phyloP scores from a whole-genome alignment of 2,113 vertebrate genomes.

The Balaenoptera acutorostrata region DNA sequence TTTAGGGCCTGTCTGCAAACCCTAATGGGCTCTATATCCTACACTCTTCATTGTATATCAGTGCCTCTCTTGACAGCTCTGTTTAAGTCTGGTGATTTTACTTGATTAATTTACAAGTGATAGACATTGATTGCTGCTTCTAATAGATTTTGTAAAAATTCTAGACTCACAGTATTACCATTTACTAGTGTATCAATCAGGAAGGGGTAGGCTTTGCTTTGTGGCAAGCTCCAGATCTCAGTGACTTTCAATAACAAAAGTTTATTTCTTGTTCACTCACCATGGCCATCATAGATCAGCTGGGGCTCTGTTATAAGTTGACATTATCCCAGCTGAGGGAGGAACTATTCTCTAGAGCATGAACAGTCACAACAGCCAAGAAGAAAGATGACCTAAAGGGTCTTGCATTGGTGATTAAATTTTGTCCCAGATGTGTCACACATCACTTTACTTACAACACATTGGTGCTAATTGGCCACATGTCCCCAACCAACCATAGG shows the following conservation, averaged over 20 bases:
- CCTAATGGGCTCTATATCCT: background rate
- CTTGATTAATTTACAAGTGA: background rate
- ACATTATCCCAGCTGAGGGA: background rate
- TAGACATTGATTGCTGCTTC: background rate
- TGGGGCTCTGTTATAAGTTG: background rate
- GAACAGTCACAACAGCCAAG: background rate
- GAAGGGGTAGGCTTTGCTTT: background rate
- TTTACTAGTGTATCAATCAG: background rate
- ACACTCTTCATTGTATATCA: background rate
- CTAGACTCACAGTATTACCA: background rate
- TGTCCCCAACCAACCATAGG: background rate
- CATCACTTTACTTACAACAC: background rate
- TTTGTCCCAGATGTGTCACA: background rate
- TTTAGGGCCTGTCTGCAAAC: background rate
- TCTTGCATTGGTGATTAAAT: background rate
- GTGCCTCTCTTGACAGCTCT: background rate
- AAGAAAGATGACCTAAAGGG: background rate
- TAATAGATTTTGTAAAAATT: background rate
- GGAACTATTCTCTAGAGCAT: background rate
- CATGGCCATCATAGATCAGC: background rate
- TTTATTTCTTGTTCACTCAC: background rate
- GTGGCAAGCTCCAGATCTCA: background rate
- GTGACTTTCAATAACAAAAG: background rate
- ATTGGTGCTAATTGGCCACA: background rate
- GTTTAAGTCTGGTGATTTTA: background rate